Evolutionary conservation across 1,140 invertebrate species (phyloP), one percentile per base, ranked within the genome.

Genomic region (Eupeodes corollae): DNA sequence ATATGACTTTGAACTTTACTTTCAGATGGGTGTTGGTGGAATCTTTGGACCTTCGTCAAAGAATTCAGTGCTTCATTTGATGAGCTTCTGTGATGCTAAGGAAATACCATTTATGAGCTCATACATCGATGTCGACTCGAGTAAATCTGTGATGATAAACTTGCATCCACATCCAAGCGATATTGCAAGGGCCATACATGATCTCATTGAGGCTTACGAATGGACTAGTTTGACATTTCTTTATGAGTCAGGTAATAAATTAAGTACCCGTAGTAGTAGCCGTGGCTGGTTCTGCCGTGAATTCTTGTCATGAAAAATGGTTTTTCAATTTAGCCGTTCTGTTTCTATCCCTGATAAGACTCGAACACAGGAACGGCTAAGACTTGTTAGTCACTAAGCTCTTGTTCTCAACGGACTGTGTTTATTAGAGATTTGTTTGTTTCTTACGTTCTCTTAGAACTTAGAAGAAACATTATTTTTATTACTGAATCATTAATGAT

Each of bases 211-310:
- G 42, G 72, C 79, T 18, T 86, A 79, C 57, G 74, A 83, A 30
- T 96, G 93, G 92, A 80, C 80, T 54, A 75, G 75, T 3, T 93
- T 93, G 54, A 89, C 86, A 15, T 79, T 96, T 43, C 71, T 96
- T 16, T 96, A 94, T 61, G 89, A 95, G 58, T 74, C 74, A 14
- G 63, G 82, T 52, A 56, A 73, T 40, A 39, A 40, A n/a, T n/a
- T n/a, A n/a, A n/a, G n/a, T n/a, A n/a, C n/a, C n/a, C n/a, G n/a
- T n/a, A n/a, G n/a, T n/a, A n/a, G n/a, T n/a, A n/a, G n/a, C n/a
- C n/a, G n/a, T n/a, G n/a, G n/a, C n/a, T n/a, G n/a, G n/a, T n/a
- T n/a, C n/a, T n/a, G n/a, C n/a, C n/a, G n/a, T n/a, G n/a, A n/a
- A n/a, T n/a, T n/a, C n/a, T n/a, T n/a, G n/a, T n/a, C n/a, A n/a